Evolutionary conservation across 2,888 invertebrate genomes (phyloP), one percentile per base, ranked within the genome.

Genomic region (Amphipoea oculea): DNA sequence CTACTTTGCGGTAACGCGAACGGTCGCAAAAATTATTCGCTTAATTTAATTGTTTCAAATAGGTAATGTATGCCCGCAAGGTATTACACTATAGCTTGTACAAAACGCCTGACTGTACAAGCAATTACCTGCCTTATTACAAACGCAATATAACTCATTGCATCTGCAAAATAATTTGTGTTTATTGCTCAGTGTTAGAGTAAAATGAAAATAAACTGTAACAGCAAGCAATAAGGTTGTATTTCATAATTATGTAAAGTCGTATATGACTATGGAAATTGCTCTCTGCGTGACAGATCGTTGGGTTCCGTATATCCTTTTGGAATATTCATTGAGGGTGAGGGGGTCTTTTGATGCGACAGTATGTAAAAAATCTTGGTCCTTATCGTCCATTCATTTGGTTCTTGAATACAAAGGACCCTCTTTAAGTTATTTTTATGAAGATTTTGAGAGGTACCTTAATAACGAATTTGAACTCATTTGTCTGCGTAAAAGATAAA

Each of bases 311-410:
- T 78, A 76, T 78, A 84, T 76, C 76, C 82, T 87, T 87, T 86
- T 90, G 72, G 81, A 89, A 90, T 88, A 91, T 90, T 88, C 87
- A 90, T 90, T 75, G 83, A 67, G 67, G 23, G 20, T 77, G 29
- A 42, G 79, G 76, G 11, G 17, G 67, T 74, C 42, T 70, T 70
- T 66, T 66, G 73, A 54, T 62, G 60, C 17, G 42, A 48, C 36
- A 60, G 57, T 65, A 45, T 68, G 76, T 65, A 79, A 51, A 62
- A 69, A 67, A 66, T 54, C 36, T 48, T 54, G 42, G 36, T 79
- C 62, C 36, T 63, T 36, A 14, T 62, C 29, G n/a, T n/a, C 9
- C 29, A 40, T 67, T 17, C 7, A 63, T 79, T 68, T 66, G 45
- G n/a, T 57, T 7, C 12, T 42, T n/a, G n/a, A 71, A 71, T 20